phyloP scores from a whole-genome alignment of 2,113 vertebrate species.

The Sebastes schlegelii region DNA sequence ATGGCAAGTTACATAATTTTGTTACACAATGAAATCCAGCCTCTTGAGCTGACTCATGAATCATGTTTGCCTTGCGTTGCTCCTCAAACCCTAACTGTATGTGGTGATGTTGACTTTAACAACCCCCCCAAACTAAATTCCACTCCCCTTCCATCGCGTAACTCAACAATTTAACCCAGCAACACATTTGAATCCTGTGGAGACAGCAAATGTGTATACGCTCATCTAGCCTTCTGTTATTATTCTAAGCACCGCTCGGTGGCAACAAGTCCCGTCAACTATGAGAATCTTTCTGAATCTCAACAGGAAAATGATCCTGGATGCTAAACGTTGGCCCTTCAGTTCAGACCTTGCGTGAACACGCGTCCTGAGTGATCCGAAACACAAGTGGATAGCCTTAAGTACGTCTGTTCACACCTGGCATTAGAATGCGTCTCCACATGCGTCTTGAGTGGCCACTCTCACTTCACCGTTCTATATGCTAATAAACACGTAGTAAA shows the following conservation, averaged over 20 bases:
- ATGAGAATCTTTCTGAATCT: background rate
- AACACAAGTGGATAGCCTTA: too few relatives aligned
- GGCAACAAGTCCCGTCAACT: background rate
- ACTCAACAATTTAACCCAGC: background rate
- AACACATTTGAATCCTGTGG: slow-evolving; percentile 11
- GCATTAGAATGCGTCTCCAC: too few relatives aligned
- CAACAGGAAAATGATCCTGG: background rate
- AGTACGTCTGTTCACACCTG: too few relatives aligned
- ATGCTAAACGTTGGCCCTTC: background rate
- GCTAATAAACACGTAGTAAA: too few relatives aligned
- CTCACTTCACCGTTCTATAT: too few relatives aligned
- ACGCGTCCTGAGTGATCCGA: too few relatives aligned
- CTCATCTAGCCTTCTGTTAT: background rate
- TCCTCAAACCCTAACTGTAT: slow-evolving; percentile 21
- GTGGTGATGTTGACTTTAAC: slow-evolving; percentile 4
- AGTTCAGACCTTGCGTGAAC: too few relatives aligned
- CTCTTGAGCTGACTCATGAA: slow-evolving; percentile 21
- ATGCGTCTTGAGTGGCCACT: too few relatives aligned
- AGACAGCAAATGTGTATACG: background rate
- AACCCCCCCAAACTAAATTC: slow-evolving; percentile 12
- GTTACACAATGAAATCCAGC: slow-evolving; percentile 37
- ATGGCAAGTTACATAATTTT: slow-evolving; percentile 27
- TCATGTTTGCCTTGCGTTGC: slow-evolving; percentile 5
- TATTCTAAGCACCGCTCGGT: background rate
- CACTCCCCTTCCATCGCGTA: background rate